Conservation (phyloP, 2,113 vertebrate species). For the Anguilla japonica region DNA sequence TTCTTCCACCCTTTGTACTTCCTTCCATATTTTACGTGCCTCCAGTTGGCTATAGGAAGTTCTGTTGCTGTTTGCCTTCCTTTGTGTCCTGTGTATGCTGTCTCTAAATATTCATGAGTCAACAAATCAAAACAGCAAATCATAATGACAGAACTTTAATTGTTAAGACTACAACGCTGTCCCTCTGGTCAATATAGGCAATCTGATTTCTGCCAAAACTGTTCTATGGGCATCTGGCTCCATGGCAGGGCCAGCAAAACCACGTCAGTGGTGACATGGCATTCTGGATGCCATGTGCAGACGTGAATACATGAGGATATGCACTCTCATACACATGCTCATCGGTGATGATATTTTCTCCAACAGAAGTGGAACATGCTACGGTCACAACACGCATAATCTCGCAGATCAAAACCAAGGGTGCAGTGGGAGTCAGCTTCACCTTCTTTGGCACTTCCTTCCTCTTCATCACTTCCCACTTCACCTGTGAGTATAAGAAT, state of each 20-base stretch:
- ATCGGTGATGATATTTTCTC: neutral
- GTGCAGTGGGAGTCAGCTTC: conserved; percentile 85
- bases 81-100: neutral
- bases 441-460: conserved; percentile 97
- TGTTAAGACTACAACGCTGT: neutral
- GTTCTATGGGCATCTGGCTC: neutral
- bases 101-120: neutral
- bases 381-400: conserved; percentile 94
- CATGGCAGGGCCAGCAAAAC: neutral
- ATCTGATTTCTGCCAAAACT: neutral
- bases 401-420: conserved; percentile 98
- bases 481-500: conserved; percentile 84
- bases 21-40: neutral
- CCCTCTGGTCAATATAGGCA: neutral
- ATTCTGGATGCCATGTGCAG: neutral
- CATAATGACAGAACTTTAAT: neutral
- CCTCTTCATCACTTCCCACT: conserved; percentile 97
- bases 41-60: neutral
- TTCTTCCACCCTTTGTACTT: too few relatives aligned
- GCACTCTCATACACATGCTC: neutral
- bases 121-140: neutral
- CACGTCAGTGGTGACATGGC: neutral
- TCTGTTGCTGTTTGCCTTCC: neutral
- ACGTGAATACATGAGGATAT: neutral
- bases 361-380: conserved; percentile 85